phyloP scores from a whole-genome alignment of 2,888 invertebrate species.

The Netelia melanura region DNA sequence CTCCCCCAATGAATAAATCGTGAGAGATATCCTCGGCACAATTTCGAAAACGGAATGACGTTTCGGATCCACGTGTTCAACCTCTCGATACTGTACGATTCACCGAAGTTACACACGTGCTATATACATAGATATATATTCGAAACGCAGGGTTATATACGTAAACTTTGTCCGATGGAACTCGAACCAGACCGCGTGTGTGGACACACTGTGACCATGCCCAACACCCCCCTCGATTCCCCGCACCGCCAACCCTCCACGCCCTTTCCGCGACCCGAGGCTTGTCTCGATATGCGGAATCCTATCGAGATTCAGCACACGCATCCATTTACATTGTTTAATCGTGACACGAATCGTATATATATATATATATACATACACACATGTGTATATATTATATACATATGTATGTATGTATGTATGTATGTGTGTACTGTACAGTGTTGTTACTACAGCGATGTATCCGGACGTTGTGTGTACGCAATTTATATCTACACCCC shows the following conservation, averaged over 20 bases:
- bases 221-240: too few species aligned
- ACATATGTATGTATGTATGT: slow-evolving; percentile 2
- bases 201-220: slow-evolving; percentile 53
- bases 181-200: slow-evolving; percentile 57
- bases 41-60: slow-evolving; percentile 46
- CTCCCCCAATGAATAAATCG: slow-evolving; percentile 4
- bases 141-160: slow-evolving; percentile 20
- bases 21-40: slow-evolving; percentile 6
- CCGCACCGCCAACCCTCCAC: not conserved
- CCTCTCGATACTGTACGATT: slow-evolving; percentile 24
- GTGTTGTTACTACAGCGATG: slow-evolving; percentile 1
- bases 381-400: not conserved
- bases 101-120: slow-evolving; percentile 28
- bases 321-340: slow-evolving; percentile 70
- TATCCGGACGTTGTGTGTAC: slow-evolving; percentile 39
- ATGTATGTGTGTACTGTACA: not conserved
- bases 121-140: not conserved
- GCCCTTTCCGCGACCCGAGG: slow-evolving; percentile 44
- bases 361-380: slow-evolving; percentile 29
- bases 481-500: slow-evolving; percentile 38
- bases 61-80: slow-evolving; percentile 38
- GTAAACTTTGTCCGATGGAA: slow-evolving; percentile 47
- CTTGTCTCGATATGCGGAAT: slow-evolving; percentile 63
- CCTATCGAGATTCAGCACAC: slow-evolving; percentile 68
- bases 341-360: slow-evolving; percentile 63